Conservation (phyloP, 2,888 invertebrate genomes). For the Sycophila texana region DNA sequence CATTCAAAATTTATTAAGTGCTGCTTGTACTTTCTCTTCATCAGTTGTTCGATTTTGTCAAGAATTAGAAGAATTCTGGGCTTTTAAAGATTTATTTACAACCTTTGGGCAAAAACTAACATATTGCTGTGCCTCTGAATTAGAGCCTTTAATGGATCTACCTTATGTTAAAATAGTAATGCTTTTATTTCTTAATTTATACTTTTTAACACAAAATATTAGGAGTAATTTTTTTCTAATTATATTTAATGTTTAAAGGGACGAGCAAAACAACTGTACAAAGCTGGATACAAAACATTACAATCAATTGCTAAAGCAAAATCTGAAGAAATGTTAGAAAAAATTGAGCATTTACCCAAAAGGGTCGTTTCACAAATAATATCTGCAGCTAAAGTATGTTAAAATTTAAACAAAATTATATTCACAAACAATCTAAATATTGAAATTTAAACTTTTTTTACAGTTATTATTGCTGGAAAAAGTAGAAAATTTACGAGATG, state of each 20-base stretch:
- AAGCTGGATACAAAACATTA: constrained; percentile 88
- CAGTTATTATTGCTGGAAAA: constrained; percentile 89
- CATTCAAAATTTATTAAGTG: constrained; percentile 85
- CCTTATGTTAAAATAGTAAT: constrained; percentile 89
- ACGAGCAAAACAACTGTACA: constrained; percentile 88
- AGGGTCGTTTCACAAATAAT: constrained; percentile 88
- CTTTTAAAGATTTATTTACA: constrained; percentile 85
- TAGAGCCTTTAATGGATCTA: constrained; percentile 89
- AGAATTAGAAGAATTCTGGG: constrained; percentile 88
- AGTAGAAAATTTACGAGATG: constrained; percentile 90
- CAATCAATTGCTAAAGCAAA: constrained; percentile 86
- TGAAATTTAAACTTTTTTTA: constrained; percentile 63
- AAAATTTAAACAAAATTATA: constrained; percentile 43
- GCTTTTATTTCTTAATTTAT: constrained; percentile 11
- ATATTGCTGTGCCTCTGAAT: constrained; percentile 88
- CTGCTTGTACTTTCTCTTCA: constrained; percentile 84
- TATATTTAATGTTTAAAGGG: constrained; percentile 77
- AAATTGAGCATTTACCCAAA: constrained; percentile 84
- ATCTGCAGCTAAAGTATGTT: constrained; percentile 89
- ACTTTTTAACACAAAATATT: constrained; percentile 8
- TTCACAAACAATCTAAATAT: constrained; percentile 37
- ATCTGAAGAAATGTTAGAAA: constrained; percentile 79
- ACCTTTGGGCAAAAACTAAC: constrained; percentile 86
- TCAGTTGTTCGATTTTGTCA: constrained; percentile 87
- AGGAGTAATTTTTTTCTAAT: constrained; percentile 9